Evolutionary conservation across 2,888 invertebrate genomes (phyloP).

Genomic region (Clunio marinus): DNA sequence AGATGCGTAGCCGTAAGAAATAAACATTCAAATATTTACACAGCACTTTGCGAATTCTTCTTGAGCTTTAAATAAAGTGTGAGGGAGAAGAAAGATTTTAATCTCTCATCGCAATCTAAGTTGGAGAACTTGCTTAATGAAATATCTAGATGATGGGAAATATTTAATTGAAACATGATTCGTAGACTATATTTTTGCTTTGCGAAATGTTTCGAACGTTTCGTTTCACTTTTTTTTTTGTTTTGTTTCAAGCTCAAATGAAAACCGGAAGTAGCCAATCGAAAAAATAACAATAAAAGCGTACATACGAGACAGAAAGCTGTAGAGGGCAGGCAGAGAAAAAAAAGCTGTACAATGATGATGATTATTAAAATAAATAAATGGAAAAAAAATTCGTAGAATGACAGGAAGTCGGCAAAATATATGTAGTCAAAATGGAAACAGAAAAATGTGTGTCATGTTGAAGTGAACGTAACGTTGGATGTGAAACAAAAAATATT

Average conservation of each 20-base stretch:
- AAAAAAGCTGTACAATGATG: not conserved
- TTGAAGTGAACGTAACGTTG: no score
- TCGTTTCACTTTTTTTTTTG: not conserved
- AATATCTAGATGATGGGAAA: not conserved
- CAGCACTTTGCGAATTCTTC: conserved; percentile 14
- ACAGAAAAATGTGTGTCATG: conserved; percentile 32
- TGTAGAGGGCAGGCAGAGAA: not conserved
- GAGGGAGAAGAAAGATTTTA: not conserved
- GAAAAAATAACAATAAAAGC: conserved; percentile 27
- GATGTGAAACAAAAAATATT: not conserved
- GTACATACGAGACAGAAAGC: not conserved
- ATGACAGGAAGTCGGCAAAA: conserved; percentile 37
- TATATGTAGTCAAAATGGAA: not conserved
- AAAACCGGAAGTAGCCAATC: conserved; percentile 32
- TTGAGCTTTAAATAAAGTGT: not conserved
- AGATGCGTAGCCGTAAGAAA: not conserved
- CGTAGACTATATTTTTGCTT: not conserved
- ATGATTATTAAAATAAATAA: conserved; percentile 38
- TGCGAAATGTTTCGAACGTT: not conserved
- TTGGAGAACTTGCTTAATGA: not conserved
- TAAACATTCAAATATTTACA: conserved; percentile 8
- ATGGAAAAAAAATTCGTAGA: conserved; percentile 28
- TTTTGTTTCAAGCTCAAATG: conserved; percentile 13
- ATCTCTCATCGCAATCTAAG: conserved; percentile 18
- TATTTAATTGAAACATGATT: conserved; percentile 15